Evolutionary conservation across 2,113 vertebrate species (phyloP), one percentile per base, ranked within the genome.

Genomic region (Ictalurus punctatus): DNA sequence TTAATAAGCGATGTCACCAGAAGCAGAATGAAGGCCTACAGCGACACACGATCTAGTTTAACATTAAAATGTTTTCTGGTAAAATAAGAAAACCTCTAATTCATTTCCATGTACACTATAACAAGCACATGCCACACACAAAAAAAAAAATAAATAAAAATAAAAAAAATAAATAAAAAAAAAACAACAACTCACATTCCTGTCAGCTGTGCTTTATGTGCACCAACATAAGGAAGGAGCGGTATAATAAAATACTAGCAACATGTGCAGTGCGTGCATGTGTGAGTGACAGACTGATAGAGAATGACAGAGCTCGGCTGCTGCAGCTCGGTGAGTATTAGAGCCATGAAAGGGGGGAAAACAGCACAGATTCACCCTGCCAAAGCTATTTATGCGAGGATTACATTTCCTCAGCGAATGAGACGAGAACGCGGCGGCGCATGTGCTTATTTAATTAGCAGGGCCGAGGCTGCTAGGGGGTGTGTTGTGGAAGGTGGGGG

Each of bases 371-470:
- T 96, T 93, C 92, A 91, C 91, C 95, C 96, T 95, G 96, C 95
- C 97, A 97, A 97, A 97, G 97, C 98, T 98, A 98, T 99, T 98
- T 98, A 97, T 98, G 96, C 96, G 97, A 97, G 97, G 97, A 99
- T 99, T 98, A 98, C 97, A 96, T 96, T 97, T 95, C 96, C 97
- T 94, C 96, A 96, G 96, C 96, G 95, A 98, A 97, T 97, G 96
- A 97, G 97, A 96, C 95, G 93, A 95, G 95, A 97, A 97, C 96
- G 95, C 96, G 96, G 94, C 96, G 95, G 96, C 96, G 97, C 98
- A 99, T 99, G 97, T 97, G 97, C 98, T 99, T 98, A 98, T 98
- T 99, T 98, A 98, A 99, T 99, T 99, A 99, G 96, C 96, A 96
- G 88, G 92, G 94, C 96, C 94, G 95, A 96, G 97, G 96, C 96